Evolutionary conservation across 1,140 invertebrate species (phyloP).

Genomic region (Ditylenchus dipsaci): DNA sequence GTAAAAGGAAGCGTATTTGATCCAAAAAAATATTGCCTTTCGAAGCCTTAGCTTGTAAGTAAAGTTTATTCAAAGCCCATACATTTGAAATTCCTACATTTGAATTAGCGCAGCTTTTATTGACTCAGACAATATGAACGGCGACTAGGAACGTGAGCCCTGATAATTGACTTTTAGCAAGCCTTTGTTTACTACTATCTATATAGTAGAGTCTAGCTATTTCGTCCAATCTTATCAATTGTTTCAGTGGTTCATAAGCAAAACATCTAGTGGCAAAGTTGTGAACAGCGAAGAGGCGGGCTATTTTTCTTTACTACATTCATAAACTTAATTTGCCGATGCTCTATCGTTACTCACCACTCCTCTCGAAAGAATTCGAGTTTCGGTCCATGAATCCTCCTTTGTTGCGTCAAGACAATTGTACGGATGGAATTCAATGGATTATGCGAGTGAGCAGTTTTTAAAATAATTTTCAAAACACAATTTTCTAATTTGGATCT

Average conservation of each 20-base stretch:
- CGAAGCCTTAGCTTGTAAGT: no score
- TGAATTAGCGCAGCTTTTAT: neutral
- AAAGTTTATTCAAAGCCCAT: no score
- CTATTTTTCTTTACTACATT: neutral
- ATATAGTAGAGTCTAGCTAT: neutral
- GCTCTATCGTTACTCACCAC: conserved; percentile 15
- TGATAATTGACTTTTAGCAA: neutral
- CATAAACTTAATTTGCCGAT: neutral
- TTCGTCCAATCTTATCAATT: neutral
- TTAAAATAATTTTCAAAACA: neutral
- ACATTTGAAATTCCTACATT: no score
- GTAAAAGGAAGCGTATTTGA: no score
- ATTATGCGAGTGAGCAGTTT: conserved; percentile 25
- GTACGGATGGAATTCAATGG: conserved; percentile 29
- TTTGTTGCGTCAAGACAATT: conserved; percentile 9
- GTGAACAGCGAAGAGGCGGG: neutral
- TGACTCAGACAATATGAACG: neutral
- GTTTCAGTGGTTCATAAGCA: neutral
- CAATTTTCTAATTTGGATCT: neutral
- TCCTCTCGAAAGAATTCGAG: conserved; percentile 1
- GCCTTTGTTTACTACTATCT: neutral
- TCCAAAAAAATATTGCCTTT: no score
- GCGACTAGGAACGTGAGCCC: neutral
- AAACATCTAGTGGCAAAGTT: no score
- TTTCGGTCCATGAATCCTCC: neutral